Conservation (phyloP, 2,113 vertebrate genomes). For the Siphamia tubifer region DNA sequence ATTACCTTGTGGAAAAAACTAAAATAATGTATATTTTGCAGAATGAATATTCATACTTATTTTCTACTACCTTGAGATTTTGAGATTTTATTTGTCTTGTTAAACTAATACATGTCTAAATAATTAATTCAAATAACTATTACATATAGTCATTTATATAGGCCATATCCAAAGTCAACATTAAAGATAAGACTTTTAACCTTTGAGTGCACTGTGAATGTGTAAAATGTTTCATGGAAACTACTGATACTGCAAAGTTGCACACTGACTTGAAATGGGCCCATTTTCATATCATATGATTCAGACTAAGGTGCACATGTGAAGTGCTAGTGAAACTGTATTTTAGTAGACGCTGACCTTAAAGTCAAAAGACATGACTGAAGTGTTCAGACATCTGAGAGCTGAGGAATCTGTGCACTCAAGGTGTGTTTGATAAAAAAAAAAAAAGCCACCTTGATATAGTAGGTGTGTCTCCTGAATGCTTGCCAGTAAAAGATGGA, state of each 20-base stretch:
- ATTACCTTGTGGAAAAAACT: no score
- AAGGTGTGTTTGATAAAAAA: neutral
- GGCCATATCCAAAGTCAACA: neutral
- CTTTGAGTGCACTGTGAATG: neutral
- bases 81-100: no score
- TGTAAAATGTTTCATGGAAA: neutral
- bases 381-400: neutral
- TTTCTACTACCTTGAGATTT: no score
- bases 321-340: no score
- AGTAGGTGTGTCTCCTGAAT: conserved; percentile 7
- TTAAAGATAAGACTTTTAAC: neutral
- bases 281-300: neutral
- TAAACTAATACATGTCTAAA: neutral
- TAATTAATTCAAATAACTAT: neutral
- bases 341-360: no score
- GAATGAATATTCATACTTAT: no score
- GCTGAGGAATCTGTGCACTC: conserved; percentile 3
- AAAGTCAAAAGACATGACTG: neutral
- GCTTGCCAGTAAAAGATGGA: conserved; percentile 4
- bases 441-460: neutral
- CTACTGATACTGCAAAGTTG: no score
- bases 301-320: neutral
- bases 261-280: no score
- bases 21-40: no score
- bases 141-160: neutral